Percentiles rank a stretch among this genome's conserved stretches.
Evolutionary conservation across 2,888 invertebrate species (phyloP).

Genomic region (Acanthopleura granulata): DNA sequence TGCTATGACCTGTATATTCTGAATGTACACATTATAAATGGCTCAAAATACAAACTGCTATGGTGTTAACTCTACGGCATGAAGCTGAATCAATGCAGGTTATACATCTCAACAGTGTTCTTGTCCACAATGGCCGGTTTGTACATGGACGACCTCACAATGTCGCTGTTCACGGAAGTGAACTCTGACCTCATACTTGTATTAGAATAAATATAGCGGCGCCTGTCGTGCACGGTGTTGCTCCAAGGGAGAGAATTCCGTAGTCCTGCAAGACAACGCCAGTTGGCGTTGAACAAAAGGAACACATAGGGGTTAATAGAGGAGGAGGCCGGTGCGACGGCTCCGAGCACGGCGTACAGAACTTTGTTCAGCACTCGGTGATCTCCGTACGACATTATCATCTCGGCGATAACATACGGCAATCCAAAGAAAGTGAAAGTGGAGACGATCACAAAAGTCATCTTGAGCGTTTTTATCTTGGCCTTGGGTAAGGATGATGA

Average conservation of each 20-base stretch:
- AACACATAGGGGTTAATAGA: constrained; percentile 67
- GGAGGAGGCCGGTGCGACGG: constrained; percentile 65
- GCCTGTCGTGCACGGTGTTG: constrained; percentile 15
- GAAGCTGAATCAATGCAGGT: not conserved
- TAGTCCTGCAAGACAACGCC: constrained; percentile 5
- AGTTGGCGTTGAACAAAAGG: constrained; percentile 62
- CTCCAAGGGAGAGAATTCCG: constrained; percentile 6
- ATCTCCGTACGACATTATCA: constrained; percentile 65
- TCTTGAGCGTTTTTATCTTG: constrained; percentile 68
- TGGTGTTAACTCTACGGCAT: not conserved
- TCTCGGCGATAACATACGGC: constrained; percentile 67
- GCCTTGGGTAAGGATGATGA: constrained; percentile 66
- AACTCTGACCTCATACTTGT: constrained; percentile 10
- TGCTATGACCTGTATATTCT: too few relatives aligned
- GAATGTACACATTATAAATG: too few relatives aligned
- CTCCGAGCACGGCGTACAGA: constrained; percentile 59
- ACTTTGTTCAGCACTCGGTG: constrained; percentile 41
- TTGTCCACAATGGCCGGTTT: constrained; percentile 14
- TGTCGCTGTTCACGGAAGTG: constrained; percentile 12
- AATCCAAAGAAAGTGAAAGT: constrained; percentile 65
- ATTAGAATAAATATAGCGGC: constrained; percentile 16
- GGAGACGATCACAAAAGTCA: constrained; percentile 67
- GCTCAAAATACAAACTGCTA: too few relatives aligned
- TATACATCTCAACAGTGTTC: constrained; percentile 8
- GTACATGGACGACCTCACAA: constrained; percentile 2